Base-by-base conservation (phyloP, 2,888 invertebrate species). In the Molanna angustata region DNA sequence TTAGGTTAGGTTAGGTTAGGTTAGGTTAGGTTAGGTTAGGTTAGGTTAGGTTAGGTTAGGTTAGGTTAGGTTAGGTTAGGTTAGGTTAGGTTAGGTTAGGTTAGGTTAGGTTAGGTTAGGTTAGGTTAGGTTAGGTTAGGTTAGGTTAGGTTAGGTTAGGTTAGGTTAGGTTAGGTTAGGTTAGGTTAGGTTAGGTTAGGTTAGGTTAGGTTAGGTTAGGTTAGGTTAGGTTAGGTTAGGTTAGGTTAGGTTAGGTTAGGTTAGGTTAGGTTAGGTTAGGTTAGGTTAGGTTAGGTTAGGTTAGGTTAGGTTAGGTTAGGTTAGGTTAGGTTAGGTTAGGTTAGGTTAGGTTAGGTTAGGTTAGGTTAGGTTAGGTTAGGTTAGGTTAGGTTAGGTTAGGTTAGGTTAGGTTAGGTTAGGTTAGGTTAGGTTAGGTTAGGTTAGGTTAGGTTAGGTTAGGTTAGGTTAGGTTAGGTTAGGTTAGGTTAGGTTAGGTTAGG, bases 61-160 rank as follows among this genome's bases (percentile, higher is more conserved):
- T 56, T 49, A 55, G 58, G 55, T 53, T 49, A 55, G 58, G 55
- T 53, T 49, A 55, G 58, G 55, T 53, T 49, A 55, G 58, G 55
- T 53, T 49, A 55, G 58, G 55, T 53, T 50, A 55, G 58, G 53
- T 51, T 50, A 55, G 58, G 53, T 54, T 53, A 55, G 58, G 54
- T 52, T 49, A 54, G 58, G 52, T 52, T 52, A 52, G 58, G 54
- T 52, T 46, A 54, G 58, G 54, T 50, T 52, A 54, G 58, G 54
- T 55, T 54, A 54, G 58, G 52, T 55, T 54, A 52, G 55, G 52
- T 49, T 54, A 49, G 55, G 58, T 56, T 58, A 58, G 58, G 58
- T 56, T 58, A 55, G 58, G 56, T 59, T 56, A 56, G 59, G 56
- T 59, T 56, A 48, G 48, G 48, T 48, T 48, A 48, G 48, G 48